These are phyloP conservation scores for Eurytoma adleriae DNA, from an alignment of 2,888 invertebrate species.

Conservation along the genomic window DNA sequence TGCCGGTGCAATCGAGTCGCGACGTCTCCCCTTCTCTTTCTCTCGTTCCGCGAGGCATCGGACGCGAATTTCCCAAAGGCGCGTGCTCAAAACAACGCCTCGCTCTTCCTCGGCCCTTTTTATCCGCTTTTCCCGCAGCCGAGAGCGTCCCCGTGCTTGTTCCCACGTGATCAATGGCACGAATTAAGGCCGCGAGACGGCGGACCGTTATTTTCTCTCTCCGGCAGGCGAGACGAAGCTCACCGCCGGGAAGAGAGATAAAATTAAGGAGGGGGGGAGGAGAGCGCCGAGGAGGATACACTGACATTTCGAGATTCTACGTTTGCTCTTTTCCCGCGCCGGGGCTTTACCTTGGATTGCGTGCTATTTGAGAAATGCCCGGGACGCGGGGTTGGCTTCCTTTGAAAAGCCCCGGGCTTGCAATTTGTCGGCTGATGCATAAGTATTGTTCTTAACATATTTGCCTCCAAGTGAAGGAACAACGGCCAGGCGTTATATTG, in stretches of 20 bases:
- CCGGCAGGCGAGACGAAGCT: conserved; percentile 1
- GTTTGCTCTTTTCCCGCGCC: no score
- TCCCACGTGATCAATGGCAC: conserved; percentile 51
- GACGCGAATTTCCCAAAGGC: conserved; percentile 16
- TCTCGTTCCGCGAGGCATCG: not conserved
- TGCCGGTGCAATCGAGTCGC: not conserved
- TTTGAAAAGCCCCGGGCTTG: no score
- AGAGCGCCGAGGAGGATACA: not conserved
- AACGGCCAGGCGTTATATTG: no score
- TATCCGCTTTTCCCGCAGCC: conserved; percentile 29
- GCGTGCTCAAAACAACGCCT: conserved; percentile 12
- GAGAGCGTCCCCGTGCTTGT: conserved; percentile 27
- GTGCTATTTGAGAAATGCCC: no score
- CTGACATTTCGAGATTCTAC: not conserved
- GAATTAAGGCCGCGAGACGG: conserved; percentile 41
- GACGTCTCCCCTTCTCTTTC: no score
- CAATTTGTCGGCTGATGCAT: no score
- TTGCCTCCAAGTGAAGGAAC: no score
- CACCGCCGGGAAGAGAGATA: conserved; percentile 10
- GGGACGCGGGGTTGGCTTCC: no score
- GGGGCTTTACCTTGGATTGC: no score
- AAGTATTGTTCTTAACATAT: no score
- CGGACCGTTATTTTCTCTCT: conserved; percentile 38
- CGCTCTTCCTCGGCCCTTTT: conserved; percentile 7
- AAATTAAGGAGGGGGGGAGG: not conserved